Evolutionary conservation across 2,113 vertebrate species (phyloP).

Genomic region (Oncorhynchus mykiss): DNA sequence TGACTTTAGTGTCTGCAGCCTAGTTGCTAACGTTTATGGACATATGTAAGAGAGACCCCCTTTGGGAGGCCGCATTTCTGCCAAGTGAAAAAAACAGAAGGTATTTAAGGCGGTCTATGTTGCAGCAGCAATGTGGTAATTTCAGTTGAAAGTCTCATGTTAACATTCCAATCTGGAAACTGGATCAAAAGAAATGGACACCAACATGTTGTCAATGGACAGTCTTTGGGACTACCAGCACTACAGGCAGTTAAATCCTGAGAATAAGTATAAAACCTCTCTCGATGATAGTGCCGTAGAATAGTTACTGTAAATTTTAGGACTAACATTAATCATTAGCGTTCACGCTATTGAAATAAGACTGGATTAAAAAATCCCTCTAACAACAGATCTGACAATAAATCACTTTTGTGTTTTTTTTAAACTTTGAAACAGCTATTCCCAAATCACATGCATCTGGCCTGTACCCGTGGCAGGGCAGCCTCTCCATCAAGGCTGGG

Average conservation of each 20-base stretch:
- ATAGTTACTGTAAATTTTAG: background rate
- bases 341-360: background rate
- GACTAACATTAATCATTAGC: background rate
- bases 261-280: too few species aligned
- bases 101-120: constrained; percentile 2
- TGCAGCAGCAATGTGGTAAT: background rate
- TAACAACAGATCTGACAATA: background rate
- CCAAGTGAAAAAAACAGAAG: constrained; percentile 19
- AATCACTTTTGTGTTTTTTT: background rate
- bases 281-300: too few species aligned
- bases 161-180: constrained; percentile 7
- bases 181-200: background rate
- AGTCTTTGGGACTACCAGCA: too few species aligned
- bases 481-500: background rate
- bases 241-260: too few species aligned
- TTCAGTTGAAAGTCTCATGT: background rate
- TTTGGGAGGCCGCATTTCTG: background rate
- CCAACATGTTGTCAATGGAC: background rate
- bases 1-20: background rate
- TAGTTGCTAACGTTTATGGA: constrained; percentile 9
- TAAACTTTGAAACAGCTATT: background rate
- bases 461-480: background rate
- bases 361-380: background rate
- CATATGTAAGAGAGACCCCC: constrained; percentile 9
- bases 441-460: background rate